Conservation (phyloP, 2,113 vertebrate genomes). For the Thalassoma bifasciatum region DNA sequence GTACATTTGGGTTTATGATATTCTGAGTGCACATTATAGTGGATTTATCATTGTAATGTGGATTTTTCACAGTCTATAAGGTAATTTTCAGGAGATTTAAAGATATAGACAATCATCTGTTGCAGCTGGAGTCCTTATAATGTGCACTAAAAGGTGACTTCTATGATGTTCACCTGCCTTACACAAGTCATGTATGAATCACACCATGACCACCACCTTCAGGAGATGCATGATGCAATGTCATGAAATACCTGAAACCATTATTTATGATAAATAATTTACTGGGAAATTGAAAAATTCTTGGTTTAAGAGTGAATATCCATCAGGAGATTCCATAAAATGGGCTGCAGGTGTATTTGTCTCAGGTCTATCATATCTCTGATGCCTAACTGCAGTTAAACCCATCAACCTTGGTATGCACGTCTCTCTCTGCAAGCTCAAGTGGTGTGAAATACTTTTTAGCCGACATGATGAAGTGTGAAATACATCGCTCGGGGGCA, state of each 20-base stretch:
- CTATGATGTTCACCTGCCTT: slow-evolving; percentile 6
- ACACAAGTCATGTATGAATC: slow-evolving; percentile 27
- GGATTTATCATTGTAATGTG: neutral
- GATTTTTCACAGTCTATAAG: neutral
- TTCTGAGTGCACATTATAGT: neutral
- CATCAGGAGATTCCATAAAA: slow-evolving; percentile 1
- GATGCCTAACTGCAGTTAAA: slow-evolving; percentile 64
- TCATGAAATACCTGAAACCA: slow-evolving; percentile 35
- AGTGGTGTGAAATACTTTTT: slow-evolving; percentile 77
- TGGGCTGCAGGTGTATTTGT: slow-evolving; percentile 15
- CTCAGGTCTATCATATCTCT: slow-evolving; percentile 39
- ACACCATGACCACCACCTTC: slow-evolving; percentile 33
- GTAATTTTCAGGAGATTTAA: neutral
- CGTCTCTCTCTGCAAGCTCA: slow-evolving; percentile 59
- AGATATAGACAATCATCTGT: neutral
- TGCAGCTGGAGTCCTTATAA: neutral
- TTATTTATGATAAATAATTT: slow-evolving; percentile 7
- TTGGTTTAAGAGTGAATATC: neutral
- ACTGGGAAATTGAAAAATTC: slow-evolving; percentile 21
- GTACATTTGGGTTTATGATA: neutral
- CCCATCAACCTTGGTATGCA: slow-evolving; percentile 62
- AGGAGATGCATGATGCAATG: slow-evolving; percentile 45
- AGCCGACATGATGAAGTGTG: slow-evolving; percentile 77
- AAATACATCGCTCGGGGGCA: slow-evolving; percentile 72
- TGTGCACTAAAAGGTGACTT: neutral